These are phyloP conservation scores for Nasonia longicornis DNA, from an alignment of 1,140 invertebrate genomes.

Conservation along the genomic window DNA sequence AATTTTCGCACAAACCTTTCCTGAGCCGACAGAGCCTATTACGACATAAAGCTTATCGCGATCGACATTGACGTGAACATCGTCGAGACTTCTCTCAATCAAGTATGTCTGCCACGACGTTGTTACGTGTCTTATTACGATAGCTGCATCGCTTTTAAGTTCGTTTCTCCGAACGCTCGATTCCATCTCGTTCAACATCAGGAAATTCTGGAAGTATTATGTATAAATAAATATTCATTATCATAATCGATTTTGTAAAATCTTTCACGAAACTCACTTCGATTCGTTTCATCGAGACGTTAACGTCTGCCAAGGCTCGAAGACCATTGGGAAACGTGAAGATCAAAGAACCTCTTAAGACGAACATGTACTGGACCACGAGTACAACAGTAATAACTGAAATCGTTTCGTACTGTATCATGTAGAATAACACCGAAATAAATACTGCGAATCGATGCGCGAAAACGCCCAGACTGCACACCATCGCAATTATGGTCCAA, in stretches of 20 bases:
- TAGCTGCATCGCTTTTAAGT: background rate
- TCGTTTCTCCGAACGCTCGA: background rate
- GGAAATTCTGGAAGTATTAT: background rate
- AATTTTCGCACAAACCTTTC: background rate
- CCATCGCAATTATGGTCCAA: background rate
- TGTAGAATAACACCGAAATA: slow-evolving; percentile 70
- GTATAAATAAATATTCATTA: no score
- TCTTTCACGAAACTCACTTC: slow-evolving; percentile 63
- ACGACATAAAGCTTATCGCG: background rate
- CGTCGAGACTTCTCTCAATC: background rate
- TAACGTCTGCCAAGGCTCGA: slow-evolving; percentile 71
- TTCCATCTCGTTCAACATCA: background rate
- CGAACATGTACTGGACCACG: slow-evolving; percentile 79
- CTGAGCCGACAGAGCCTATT: background rate
- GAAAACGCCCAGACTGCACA: background rate
- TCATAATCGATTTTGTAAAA: background rate
- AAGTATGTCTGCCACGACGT: background rate
- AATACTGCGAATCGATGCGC: background rate
- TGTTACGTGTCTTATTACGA: background rate
- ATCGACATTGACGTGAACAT: background rate
- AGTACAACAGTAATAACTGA: slow-evolving; percentile 79
- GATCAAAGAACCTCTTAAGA: slow-evolving; percentile 77
- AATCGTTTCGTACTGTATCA: slow-evolving; percentile 73
- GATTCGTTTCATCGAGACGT: slow-evolving; percentile 75
- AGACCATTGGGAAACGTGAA: slow-evolving; percentile 78